phyloP scores from a whole-genome alignment of 2,888 invertebrate species.

The Melinaea marsaeus region DNA sequence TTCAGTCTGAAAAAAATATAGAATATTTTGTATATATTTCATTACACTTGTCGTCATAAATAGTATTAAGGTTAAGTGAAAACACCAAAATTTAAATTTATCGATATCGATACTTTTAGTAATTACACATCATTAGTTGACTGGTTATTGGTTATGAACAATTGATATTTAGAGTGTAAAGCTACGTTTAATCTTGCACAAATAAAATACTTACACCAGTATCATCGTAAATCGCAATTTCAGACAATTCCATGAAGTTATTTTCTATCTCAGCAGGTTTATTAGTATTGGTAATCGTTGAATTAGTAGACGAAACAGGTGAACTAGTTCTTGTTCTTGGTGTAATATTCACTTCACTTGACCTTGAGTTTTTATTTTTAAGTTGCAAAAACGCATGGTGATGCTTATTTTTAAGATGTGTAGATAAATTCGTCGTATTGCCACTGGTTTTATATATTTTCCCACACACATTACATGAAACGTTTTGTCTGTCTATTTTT shows the following conservation, averaged over 20 bases:
- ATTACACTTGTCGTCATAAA: conserved; percentile 17
- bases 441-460: conserved; percentile 25
- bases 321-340: conserved; percentile 4
- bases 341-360: conserved; percentile 4
- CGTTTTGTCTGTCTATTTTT: conserved; percentile 17
- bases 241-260: conserved; percentile 22
- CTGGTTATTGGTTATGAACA: too few relatives aligned
- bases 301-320: conserved; percentile 3
- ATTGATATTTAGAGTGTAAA: too few relatives aligned
- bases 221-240: conserved; percentile 22
- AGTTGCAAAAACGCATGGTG: conserved; percentile 24
- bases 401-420: conserved; percentile 26
- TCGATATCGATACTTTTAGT: conserved; percentile 8
- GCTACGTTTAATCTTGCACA: conserved; percentile 13
- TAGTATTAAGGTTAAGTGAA: conserved; percentile 2
- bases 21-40: conserved; percentile 1
- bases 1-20: too few relatives aligned
- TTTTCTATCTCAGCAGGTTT: conserved; percentile 6
- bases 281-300: too few relatives aligned
- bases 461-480: conserved; percentile 20
- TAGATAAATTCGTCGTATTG: conserved; percentile 22
- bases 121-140: too few relatives aligned
- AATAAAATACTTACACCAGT: conserved; percentile 24
- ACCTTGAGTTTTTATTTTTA: conserved; percentile 21
- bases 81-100: conserved; percentile 10